phyloP scores from a whole-genome alignment of 2,797 vertebrate species.

The Sebastes reedi region DNA sequence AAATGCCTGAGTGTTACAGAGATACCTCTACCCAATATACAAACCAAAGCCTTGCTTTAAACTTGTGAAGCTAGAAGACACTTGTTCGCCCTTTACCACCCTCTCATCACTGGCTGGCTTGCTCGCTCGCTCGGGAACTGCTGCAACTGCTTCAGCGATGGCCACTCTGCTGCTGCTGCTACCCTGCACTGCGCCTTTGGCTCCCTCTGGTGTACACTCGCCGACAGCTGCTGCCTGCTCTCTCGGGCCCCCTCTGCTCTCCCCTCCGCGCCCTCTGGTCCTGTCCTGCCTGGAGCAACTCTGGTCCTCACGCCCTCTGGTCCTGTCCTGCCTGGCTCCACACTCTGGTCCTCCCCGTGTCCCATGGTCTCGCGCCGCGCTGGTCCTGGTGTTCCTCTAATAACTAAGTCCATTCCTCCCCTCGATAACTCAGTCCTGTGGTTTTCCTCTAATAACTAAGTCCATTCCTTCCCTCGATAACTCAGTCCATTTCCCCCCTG shows the following conservation, averaged over 20 bases:
- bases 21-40: constrained; percentile 85
- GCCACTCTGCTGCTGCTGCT: constrained; percentile 57
- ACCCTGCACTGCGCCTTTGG: constrained; percentile 76
- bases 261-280: constrained; percentile 49
- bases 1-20: constrained; percentile 53
- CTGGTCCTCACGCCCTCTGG: constrained; percentile 53
- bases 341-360: constrained; percentile 45
- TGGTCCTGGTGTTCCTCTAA: constrained; percentile 64
- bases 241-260: constrained; percentile 46
- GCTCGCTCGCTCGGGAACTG: constrained; percentile 46
- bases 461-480: constrained; percentile 47
- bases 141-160: constrained; percentile 59
- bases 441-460: constrained; percentile 48
- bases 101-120: constrained; percentile 70
- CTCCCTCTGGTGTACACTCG: constrained; percentile 72
- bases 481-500: constrained; percentile 52
- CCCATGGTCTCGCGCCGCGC: constrained; percentile 27
- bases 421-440: constrained; percentile 59
- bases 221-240: constrained; percentile 52
- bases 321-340: constrained; percentile 61
- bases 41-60: constrained; percentile 78
- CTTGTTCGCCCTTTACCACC: constrained; percentile 59
- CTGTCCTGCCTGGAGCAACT: constrained; percentile 52
- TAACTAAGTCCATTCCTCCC: constrained; percentile 73
- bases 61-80: constrained; percentile 72